Base-by-base conservation (phyloP, 2,888 invertebrate genomes). In the Electrophaes corylata region DNA sequence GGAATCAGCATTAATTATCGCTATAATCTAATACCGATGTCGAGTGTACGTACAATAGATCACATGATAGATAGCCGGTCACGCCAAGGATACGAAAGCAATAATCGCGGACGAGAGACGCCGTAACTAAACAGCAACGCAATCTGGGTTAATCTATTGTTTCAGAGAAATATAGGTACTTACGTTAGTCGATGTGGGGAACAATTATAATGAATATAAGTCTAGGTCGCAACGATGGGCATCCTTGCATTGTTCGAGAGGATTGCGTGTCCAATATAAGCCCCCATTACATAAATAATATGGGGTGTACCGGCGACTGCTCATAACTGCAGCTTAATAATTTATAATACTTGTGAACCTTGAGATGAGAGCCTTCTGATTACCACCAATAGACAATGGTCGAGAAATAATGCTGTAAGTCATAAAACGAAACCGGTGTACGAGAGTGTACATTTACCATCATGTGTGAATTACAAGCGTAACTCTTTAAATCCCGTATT, bases 1-100 rank as follows among this genome's bases (percentile, higher is more conserved):
- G 91, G 89, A 91, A 90, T 91, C 91, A 91, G 88, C 90, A 91
- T 91, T 90, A 91, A 91, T 91, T 91, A 90, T 90, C 87, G 86
- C 83, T 88, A 82, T 88, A 90, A 91, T 91, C 90, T 90, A 80
- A 85, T 84, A 86, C 84, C 88, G 86, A 87, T 86, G 87, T 86
- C 83, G 88, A 81, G 75, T 81, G 78, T 81, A 79, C 79, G 83
- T 84, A 91, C 91, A 90, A 91, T 90, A 91, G 91, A 91, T 90
- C 90, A 91, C 90, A 88, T 89, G 88, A 88, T 88, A 88, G 89
- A 88, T 90, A 88, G 77, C 81, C 76, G 78, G 78, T 78, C 83
- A 83, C 82, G 84, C 86, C 88, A 89, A 91, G 91, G 90, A 87
- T 86, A 88, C 84, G 84, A 84, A 81, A 83, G 86, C 81, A 79